Conservation (phyloP, 2,797 vertebrate genomes). For the Cichlasoma orientale region DNA sequence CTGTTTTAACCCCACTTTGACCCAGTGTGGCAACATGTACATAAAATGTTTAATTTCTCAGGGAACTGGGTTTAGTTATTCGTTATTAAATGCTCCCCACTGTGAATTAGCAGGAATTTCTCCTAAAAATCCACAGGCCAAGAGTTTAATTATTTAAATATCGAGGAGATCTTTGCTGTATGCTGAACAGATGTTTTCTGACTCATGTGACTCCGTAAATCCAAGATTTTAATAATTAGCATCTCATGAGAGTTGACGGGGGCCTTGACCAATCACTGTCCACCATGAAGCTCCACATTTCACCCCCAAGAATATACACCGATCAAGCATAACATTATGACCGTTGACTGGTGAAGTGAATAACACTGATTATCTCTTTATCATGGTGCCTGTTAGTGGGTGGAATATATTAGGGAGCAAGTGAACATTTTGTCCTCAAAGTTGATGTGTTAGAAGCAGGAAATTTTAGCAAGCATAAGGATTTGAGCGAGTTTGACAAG, state of each 20-base stretch:
- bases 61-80: slow-evolving; percentile 14
- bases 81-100: slow-evolving; percentile 51
- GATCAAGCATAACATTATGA: too few relatives aligned
- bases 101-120: slow-evolving; percentile 44
- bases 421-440: too few relatives aligned
- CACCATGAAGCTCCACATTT: slow-evolving; percentile 11
- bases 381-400: too few relatives aligned
- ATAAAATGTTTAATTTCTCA: slow-evolving; percentile 7
- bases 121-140: slow-evolving; percentile 25
- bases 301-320: background rate
- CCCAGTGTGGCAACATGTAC: background rate
- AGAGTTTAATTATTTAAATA: slow-evolving; percentile 59
- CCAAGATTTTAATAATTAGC: slow-evolving; percentile 42
- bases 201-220: slow-evolving; percentile 43
- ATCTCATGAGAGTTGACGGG: slow-evolving; percentile 32
- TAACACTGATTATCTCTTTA: too few relatives aligned
- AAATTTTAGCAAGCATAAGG: too few relatives aligned
- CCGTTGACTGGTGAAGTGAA: too few relatives aligned
- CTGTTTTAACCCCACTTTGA: background rate
- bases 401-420: too few relatives aligned
- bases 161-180: slow-evolving; percentile 26
- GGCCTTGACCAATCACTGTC: slow-evolving; percentile 21
- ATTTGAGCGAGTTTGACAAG: too few relatives aligned
- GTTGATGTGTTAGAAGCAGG: too few relatives aligned
- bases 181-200: slow-evolving; percentile 66